These are phyloP conservation scores for Minunthozetes semirufus DNA, from an alignment of 2,888 invertebrate genomes.

Conservation along the genomic window DNA sequence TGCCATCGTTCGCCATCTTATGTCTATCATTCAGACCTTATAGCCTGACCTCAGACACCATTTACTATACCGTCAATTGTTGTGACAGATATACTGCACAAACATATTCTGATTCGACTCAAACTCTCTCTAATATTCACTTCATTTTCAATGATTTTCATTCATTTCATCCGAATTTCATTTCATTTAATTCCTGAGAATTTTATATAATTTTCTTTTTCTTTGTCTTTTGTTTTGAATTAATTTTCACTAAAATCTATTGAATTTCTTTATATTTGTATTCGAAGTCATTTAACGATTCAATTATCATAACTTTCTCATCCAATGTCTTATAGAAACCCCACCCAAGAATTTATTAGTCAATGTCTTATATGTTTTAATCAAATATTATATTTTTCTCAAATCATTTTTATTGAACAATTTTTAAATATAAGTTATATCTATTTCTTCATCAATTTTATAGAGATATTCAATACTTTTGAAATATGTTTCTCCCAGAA, in stretches of 20 bases:
- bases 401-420: neutral
- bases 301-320: neutral
- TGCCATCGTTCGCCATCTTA: slow-evolving; percentile 31
- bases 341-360: neutral
- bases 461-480: neutral
- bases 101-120: neutral
- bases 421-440: neutral
- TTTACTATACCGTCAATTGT: slow-evolving; percentile 11
- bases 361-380: neutral
- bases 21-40: slow-evolving; percentile 21
- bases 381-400: neutral
- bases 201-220: neutral
- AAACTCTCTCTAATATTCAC: neutral
- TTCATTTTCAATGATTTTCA: neutral
- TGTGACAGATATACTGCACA: slow-evolving; percentile 7
- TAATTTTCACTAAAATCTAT: no score
- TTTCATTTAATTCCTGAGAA: neutral
- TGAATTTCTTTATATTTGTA: no score
- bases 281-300: no score
- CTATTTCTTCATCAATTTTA: no score
- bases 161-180: neutral
- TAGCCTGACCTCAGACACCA: slow-evolving; percentile 14
- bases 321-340: neutral
- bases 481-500: neutral
- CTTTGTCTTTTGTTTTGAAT: no score